Evolutionary conservation across 2,888 invertebrate species (phyloP).

Genomic region (Plusia festucae): DNA sequence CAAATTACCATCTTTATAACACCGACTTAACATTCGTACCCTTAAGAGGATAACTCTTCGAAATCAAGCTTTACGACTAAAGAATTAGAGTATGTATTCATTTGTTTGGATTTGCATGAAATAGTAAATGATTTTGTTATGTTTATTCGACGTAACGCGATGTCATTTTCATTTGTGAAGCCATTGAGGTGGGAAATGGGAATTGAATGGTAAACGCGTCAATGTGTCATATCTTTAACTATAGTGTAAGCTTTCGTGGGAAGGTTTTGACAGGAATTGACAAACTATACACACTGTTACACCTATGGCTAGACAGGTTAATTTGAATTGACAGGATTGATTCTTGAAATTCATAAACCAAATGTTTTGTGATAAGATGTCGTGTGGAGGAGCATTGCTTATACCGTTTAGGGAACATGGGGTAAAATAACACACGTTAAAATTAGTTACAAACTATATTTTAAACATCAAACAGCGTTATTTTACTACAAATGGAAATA

Average conservation of each 20-base stretch:
- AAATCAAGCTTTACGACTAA: slow-evolving; percentile 20
- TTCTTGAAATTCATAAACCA: too few species aligned
- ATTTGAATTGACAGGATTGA: too few species aligned
- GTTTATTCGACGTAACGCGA: slow-evolving; percentile 51
- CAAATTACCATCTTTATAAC: slow-evolving; percentile 39
- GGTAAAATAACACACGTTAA: too few species aligned
- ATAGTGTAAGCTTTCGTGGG: neutral
- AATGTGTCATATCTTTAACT: slow-evolving; percentile 44
- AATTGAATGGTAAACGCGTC: slow-evolving; percentile 61
- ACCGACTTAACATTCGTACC: slow-evolving; percentile 28
- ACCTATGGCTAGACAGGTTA: neutral
- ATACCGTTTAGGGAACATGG: neutral
- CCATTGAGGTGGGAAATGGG: slow-evolving; percentile 57
- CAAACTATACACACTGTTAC: neutral
- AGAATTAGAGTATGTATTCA: slow-evolving; percentile 15
- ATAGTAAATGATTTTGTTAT: slow-evolving; percentile 32
- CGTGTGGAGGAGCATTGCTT: neutral
- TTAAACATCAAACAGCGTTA: too few species aligned
- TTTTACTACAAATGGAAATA: too few species aligned
- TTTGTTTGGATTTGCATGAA: neutral
- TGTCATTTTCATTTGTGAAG: slow-evolving; percentile 61
- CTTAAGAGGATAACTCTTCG: slow-evolving; percentile 5
- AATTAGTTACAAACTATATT: too few species aligned
- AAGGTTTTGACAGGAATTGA: neutral
- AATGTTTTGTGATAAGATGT: too few species aligned